Conservation (phyloP, 2,888 invertebrate species). For the Pachydiplax longipennis region DNA sequence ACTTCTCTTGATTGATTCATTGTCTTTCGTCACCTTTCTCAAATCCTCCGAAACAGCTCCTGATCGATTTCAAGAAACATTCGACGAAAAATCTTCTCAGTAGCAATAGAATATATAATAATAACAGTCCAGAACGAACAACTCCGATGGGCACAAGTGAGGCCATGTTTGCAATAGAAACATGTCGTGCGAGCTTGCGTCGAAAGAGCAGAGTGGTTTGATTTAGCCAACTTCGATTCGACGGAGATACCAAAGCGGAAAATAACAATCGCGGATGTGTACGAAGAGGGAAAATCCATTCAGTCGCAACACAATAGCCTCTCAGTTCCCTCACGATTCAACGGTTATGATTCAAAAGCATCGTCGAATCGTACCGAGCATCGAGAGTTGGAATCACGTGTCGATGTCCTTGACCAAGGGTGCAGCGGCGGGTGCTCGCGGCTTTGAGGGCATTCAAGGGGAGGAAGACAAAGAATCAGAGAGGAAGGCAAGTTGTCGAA, state of each 20-base stretch:
- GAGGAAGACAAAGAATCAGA: not conserved
- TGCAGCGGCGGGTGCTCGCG: not conserved
- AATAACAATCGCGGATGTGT: not conserved
- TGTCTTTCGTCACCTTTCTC: too few species aligned
- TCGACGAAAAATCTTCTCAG: not conserved
- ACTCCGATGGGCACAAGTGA: not conserved
- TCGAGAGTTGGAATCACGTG: conserved; percentile 13
- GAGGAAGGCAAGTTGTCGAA: not conserved
- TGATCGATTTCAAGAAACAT: too few species aligned
- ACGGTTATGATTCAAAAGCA: not conserved
- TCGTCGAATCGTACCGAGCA: not conserved
- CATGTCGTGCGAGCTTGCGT: not conserved
- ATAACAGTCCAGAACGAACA: not conserved
- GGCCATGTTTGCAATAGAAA: not conserved
- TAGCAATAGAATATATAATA: not conserved
- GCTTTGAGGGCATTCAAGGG: not conserved
- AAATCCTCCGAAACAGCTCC: too few species aligned
- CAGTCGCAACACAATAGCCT: conserved; percentile 4
- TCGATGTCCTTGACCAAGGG: conserved; percentile 19
- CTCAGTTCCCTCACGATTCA: not conserved
- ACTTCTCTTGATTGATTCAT: too few species aligned
- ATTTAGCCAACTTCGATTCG: not conserved
- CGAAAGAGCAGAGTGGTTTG: not conserved
- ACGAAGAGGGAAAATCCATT: not conserved
- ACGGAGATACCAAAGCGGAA: not conserved